A percentile compares a stretch with the other conserved stretches of the same genome.
phyloP scores from a whole-genome alignment of 2,797 vertebrate genomes.

The Myotis myotis region DNA sequence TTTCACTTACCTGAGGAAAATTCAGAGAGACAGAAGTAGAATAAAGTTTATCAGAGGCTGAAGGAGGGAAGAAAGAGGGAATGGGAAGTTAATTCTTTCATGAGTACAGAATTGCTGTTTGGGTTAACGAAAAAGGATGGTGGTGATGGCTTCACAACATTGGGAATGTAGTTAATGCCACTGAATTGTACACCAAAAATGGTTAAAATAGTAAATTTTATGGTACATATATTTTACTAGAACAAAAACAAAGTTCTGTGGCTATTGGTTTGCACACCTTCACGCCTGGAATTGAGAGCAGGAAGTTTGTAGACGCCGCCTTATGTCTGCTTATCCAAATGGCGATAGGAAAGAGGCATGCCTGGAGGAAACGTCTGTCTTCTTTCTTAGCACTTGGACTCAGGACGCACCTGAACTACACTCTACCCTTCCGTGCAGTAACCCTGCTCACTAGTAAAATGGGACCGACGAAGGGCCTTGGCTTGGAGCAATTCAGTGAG shows the following conservation, averaged over 20 bases:
- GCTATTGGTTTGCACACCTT: background rate
- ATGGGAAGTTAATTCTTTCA: background rate
- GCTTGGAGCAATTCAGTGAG: background rate
- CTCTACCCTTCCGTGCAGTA: background rate
- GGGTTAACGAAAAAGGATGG: background rate
- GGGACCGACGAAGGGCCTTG: background rate
- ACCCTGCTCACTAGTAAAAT: background rate
- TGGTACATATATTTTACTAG: background rate
- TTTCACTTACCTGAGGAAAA: background rate
- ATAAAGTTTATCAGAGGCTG: background rate
- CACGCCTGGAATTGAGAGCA: background rate
- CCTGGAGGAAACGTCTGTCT: background rate
- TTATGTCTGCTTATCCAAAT: background rate
- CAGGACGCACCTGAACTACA: background rate
- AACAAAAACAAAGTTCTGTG: background rate
- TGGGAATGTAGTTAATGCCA: background rate
- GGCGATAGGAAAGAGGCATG: background rate
- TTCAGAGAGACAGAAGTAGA: background rate
- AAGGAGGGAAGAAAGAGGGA: background rate
- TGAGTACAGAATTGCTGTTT: background rate
- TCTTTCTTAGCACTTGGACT: background rate
- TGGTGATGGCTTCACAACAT: background rate
- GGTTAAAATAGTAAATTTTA: background rate
- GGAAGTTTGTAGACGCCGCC: background rate
- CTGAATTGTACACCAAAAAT: background rate